These are phyloP conservation scores for Squalus acanthias DNA, from an alignment of 2,797 vertebrate genomes.

Conservation along the genomic window DNA sequence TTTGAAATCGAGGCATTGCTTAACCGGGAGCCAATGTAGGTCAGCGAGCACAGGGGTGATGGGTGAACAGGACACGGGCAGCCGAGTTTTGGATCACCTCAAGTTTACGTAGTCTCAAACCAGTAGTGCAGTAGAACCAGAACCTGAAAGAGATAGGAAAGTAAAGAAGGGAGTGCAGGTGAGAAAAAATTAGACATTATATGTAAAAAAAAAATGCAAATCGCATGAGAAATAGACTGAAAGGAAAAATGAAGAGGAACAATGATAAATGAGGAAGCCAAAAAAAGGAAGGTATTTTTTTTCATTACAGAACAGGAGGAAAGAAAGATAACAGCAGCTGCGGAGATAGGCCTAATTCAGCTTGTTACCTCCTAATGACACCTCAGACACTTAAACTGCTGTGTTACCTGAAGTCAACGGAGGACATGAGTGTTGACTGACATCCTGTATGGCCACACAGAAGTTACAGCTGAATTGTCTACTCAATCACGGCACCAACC, in stretches of 20 bases:
- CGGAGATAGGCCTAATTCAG: not conserved
- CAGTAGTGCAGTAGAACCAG: not conserved
- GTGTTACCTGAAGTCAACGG: not conserved
- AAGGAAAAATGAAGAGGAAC: not conserved
- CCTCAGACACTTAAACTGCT: not conserved
- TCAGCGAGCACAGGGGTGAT: too few species aligned
- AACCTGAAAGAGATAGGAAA: not conserved
- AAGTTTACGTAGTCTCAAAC: not conserved
- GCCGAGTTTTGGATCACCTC: too few species aligned
- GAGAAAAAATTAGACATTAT: not conserved
- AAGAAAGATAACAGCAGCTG: not conserved
- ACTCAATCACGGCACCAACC: not conserved
- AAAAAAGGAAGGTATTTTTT: not conserved
- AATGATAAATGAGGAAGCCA: not conserved
- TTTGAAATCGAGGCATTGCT: too few species aligned
- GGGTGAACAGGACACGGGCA: too few species aligned
- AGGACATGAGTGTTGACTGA: slow-evolving; percentile 2
- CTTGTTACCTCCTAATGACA: slow-evolving; percentile 27
- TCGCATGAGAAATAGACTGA: not conserved
- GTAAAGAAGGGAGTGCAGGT: not conserved
- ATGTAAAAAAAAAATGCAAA: not conserved
- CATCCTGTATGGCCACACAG: not conserved
- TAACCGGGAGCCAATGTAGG: too few species aligned
- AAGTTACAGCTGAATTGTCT: not conserved
- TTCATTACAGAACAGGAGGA: not conserved